A percentile compares a stretch with the other conserved stretches of the same genome.
These are phyloP conservation scores for Endomychus coccineus DNA, from an alignment of 2,888 invertebrate genomes.

Conservation along the genomic window DNA sequence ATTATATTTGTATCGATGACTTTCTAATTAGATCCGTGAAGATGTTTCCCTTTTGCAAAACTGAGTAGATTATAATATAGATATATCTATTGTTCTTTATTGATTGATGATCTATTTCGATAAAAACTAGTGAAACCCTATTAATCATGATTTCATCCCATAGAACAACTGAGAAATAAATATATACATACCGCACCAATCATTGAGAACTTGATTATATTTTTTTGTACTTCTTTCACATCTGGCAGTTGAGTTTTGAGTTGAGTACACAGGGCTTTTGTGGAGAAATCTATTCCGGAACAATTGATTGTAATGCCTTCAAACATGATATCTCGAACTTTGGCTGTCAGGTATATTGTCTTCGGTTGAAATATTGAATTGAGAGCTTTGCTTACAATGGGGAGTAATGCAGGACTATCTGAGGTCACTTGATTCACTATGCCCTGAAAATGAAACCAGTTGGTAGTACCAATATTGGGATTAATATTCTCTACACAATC, in stretches of 20 bases:
- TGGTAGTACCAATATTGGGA: neutral
- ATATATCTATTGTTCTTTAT: too few relatives aligned
- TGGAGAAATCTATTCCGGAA: constrained; percentile 63
- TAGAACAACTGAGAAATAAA: too few relatives aligned
- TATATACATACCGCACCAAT: constrained; percentile 58
- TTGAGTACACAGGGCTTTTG: constrained; percentile 63
- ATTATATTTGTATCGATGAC: too few relatives aligned
- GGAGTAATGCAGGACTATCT: constrained; percentile 60
- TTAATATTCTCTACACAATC: too few relatives aligned
- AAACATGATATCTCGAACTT: constrained; percentile 66
- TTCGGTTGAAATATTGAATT: constrained; percentile 59
- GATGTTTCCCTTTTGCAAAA: too few relatives aligned
- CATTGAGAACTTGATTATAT: constrained; percentile 63
- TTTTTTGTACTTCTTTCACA: constrained; percentile 51
- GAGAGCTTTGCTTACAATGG: constrained; percentile 60
- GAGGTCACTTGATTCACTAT: constrained; percentile 51
- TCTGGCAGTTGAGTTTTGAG: constrained; percentile 58
- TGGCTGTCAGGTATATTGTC: constrained; percentile 55
- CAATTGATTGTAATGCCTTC: constrained; percentile 67
- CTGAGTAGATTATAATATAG: too few relatives aligned
- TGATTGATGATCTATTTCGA: too few relatives aligned
- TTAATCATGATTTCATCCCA: too few relatives aligned
- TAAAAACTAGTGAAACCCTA: too few relatives aligned
- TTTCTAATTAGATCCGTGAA: too few relatives aligned
- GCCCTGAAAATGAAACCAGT: constrained; percentile 41